A percentile compares a stretch with the other conserved stretches of the same genome.
Evolutionary conservation across 2,888 invertebrate genomes (phyloP).

Genomic region (Oxycera nigricornis): DNA sequence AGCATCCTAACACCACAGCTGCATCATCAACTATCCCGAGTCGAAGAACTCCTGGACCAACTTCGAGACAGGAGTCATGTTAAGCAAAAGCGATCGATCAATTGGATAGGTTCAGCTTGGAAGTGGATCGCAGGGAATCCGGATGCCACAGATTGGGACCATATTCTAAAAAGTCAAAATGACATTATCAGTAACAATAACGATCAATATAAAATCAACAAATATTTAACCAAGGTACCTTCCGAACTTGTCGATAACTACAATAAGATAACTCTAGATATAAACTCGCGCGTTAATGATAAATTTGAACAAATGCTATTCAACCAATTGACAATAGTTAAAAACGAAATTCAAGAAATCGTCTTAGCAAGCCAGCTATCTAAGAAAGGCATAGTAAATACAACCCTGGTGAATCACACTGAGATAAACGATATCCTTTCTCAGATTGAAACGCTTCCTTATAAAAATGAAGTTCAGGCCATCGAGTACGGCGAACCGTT

Average conservation of each 20-base stretch:
- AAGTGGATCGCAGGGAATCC: constrained; percentile 42
- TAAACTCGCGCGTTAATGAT: too few relatives aligned
- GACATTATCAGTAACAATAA: constrained; percentile 39
- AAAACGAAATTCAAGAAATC: constrained; percentile 6
- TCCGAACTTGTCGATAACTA: constrained; percentile 27
- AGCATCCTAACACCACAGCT: background rate
- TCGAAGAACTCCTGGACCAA: background rate
- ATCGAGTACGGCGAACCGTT: constrained; percentile 42
- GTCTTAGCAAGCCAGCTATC: constrained; percentile 4
- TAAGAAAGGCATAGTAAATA: constrained; percentile 1
- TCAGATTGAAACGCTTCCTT: constrained; percentile 45
- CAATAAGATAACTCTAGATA: constrained; percentile 31
- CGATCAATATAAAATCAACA: constrained; percentile 37
- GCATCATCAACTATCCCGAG: background rate
- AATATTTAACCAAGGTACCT: constrained; percentile 23
- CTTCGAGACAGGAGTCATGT: background rate
- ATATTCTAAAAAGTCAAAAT: constrained; percentile 26
- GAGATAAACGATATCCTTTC: constrained; percentile 12
- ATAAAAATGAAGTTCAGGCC: constrained; percentile 40
- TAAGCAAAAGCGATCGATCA: constrained; percentile 39
- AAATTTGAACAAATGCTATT: constrained; percentile 5
- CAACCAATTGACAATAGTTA: background rate
- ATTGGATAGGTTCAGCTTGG: constrained; percentile 42
- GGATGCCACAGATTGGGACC: constrained; percentile 38
- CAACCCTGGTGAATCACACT: background rate